phyloP scores from a whole-genome alignment of 2,888 invertebrate genomes.

The Torymus aiolomorphi region DNA sequence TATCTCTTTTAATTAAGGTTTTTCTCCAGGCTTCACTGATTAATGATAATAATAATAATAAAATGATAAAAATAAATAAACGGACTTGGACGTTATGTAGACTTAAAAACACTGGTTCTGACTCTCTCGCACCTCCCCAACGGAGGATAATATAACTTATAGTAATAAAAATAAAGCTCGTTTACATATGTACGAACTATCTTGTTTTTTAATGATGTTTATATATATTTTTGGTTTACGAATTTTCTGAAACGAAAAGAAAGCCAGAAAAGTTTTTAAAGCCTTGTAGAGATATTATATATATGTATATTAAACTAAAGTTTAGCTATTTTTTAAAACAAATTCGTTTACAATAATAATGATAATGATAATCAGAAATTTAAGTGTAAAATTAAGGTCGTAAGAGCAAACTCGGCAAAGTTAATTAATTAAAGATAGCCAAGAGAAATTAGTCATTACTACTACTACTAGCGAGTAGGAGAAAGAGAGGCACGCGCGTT shows the following conservation, averaged over 20 bases:
- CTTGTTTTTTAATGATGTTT: conserved; percentile 3
- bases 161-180: background rate
- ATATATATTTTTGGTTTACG: no score
- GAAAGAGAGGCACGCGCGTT: background rate
- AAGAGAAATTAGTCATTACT: conserved; percentile 27
- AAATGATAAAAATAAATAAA: conserved; percentile 23
- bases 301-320: conserved; percentile 3
- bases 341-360: conserved; percentile 14
- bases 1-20: conserved; percentile 24
- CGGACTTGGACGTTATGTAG: conserved; percentile 26
- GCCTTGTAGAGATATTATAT: background rate
- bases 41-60: no score
- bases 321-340: conserved; percentile 12
- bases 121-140: conserved; percentile 42
- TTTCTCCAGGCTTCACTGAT: conserved; percentile 25
- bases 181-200: background rate
- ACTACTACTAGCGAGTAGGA: background rate
- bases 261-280: conserved; percentile 16
- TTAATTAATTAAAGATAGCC: conserved; percentile 37
- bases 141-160: background rate
- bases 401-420: conserved; percentile 15
- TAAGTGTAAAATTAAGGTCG: conserved; percentile 30
- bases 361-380: conserved; percentile 31
- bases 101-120: conserved; percentile 39
- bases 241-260: no score